Percentiles rank a stretch among this genome's conserved stretches.
phyloP scores from a whole-genome alignment of 2,797 vertebrate genomes.

The Microctenopoma stevenorrisi region DNA sequence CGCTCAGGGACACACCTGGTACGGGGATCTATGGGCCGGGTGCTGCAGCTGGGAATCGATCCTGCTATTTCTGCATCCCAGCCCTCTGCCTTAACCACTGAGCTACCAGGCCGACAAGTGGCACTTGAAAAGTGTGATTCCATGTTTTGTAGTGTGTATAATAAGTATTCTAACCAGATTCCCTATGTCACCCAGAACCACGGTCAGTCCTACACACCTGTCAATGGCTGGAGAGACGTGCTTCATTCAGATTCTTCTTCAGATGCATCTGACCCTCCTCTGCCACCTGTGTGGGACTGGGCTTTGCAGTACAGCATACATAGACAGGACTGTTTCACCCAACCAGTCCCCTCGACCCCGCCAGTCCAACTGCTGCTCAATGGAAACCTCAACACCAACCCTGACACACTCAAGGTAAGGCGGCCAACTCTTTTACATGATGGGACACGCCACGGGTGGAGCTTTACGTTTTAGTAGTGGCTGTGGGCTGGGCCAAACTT shows the following conservation, averaged over 20 bases:
- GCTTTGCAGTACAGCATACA: slow-evolving; percentile 85
- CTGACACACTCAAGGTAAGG: slow-evolving; percentile 75
- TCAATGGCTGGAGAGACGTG: slow-evolving; percentile 82
- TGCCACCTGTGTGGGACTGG: slow-evolving; percentile 92
- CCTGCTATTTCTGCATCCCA: too few relatives aligned
- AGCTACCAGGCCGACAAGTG: background rate
- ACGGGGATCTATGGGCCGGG: too few relatives aligned
- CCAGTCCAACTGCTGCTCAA: slow-evolving; percentile 73
- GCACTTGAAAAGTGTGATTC: background rate
- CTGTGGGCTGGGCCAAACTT: background rate
- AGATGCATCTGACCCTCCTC: slow-evolving; percentile 76
- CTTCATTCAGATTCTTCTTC: slow-evolving; percentile 71
- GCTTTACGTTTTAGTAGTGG: background rate
- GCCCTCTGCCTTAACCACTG: too few relatives aligned
- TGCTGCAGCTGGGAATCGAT: too few relatives aligned
- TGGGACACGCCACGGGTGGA: background rate
- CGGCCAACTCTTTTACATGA: background rate
- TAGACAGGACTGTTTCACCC: slow-evolving; percentile 84
- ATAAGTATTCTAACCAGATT: background rate
- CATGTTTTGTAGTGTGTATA: background rate
- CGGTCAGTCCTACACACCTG: slow-evolving; percentile 82
- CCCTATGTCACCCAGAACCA: slow-evolving; percentile 65
- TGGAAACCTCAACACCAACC: slow-evolving; percentile 84
- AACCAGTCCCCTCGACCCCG: slow-evolving; percentile 73
- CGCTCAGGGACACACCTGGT: too few relatives aligned